phyloP scores from a whole-genome alignment of 2,888 invertebrate species.

The Drosophila formosana region DNA sequence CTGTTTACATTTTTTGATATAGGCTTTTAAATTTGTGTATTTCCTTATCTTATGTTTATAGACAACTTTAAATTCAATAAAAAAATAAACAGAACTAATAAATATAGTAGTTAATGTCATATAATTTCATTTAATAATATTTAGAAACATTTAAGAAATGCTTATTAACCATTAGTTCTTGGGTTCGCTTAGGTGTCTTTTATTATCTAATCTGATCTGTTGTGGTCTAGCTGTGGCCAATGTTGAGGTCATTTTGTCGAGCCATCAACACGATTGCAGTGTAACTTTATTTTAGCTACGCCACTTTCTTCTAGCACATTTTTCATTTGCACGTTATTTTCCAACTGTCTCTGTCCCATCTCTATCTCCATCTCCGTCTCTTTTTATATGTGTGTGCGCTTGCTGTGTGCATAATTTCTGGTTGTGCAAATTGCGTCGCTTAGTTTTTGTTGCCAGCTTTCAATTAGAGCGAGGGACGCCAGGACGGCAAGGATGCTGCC shows the following conservation, averaged over 20 bases:
- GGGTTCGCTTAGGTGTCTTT: not conserved
- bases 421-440: constrained; percentile 48
- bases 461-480: constrained; percentile 61
- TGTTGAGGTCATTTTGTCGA: constrained; percentile 25
- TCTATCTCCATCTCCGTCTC: not conserved
- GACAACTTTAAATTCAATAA: no score
- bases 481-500: constrained; percentile 25
- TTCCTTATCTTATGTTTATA: no score
- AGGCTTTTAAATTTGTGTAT: no score
- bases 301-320: constrained; percentile 31
- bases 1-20: no score
- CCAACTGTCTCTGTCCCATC: not conserved
- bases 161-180: not conserved
- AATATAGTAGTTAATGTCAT: no score
- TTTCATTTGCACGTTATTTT: constrained; percentile 40
- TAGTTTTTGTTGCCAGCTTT: constrained; percentile 62
- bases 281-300: not conserved
- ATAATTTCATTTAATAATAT: no score
- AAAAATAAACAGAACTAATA: no score
- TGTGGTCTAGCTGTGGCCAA: not conserved
- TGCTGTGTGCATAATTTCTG: constrained; percentile 42
- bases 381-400: constrained; percentile 4
- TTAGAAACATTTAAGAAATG: no score
- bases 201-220: not conserved
- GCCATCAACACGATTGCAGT: constrained; percentile 1